These are phyloP conservation scores for Rhinoptilus africanus DNA, from an alignment of 2,113 vertebrate genomes.

Conservation along the genomic window DNA sequence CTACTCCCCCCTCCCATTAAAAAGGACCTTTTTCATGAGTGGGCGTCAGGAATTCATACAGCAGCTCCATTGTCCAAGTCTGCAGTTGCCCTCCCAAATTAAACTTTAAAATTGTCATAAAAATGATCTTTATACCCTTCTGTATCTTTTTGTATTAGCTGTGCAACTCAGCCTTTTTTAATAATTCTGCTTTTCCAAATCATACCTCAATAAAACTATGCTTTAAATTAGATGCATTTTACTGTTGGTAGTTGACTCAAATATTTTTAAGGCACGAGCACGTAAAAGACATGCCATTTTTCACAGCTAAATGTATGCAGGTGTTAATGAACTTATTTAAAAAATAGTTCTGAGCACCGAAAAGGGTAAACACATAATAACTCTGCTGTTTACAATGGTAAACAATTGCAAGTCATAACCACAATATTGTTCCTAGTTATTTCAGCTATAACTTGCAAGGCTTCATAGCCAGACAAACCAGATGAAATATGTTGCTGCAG, in stretches of 20 bases:
- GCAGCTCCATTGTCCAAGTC: background rate
- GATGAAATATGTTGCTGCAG: constrained; percentile 81
- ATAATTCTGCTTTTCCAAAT: constrained; percentile 28
- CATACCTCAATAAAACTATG: background rate
- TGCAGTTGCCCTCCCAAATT: background rate
- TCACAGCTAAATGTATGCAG: constrained; percentile 36
- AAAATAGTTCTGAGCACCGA: constrained; percentile 41
- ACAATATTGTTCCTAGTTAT: constrained; percentile 89
- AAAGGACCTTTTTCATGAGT: background rate
- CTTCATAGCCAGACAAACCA: constrained; percentile 74
- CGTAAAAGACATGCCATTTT: constrained; percentile 44
- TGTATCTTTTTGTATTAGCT: background rate
- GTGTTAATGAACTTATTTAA: constrained; percentile 64
- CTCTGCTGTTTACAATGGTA: constrained; percentile 62
- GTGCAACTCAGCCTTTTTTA: background rate
- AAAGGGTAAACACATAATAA: constrained; percentile 67
- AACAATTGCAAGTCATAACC: constrained; percentile 88
- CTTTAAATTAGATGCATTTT: constrained; percentile 23
- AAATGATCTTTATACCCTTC: background rate
- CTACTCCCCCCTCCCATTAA: too few species aligned
- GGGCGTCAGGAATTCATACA: background rate
- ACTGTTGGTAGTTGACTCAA: background rate
- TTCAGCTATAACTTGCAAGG: constrained; percentile 87
- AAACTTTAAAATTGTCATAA: background rate
- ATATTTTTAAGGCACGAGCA: constrained; percentile 32